Base-by-base conservation (phyloP, 1,140 invertebrate species). In the Danaus melanippus region DNA sequence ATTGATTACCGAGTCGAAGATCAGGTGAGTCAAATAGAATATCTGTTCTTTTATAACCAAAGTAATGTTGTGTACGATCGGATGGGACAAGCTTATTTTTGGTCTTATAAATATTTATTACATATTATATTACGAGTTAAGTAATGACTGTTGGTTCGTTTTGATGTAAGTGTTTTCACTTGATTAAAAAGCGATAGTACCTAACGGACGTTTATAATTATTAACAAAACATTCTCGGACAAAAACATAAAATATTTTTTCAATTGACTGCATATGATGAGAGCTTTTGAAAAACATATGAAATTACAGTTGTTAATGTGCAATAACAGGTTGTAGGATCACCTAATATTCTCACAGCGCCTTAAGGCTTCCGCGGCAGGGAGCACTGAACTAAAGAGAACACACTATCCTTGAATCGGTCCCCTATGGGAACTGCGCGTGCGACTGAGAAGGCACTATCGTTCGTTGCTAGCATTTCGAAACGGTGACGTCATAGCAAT, bases 301-400 rank as follows among this genome's bases (percentile, higher is more conserved):
- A 15, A 46, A 17, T 49, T 49, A 12, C 48, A 50, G 48, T 50
- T 15, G 39, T 50, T 12, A 42, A 50, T 50, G 11, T 50, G 48
- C 48, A 50, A 10, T 50, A 50, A 50, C 48, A 50, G 39, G 48
- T 42, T 50, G 48, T 50, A 42, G 39, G 12, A 42, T 43, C 15
- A 15, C 15, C 55, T 50, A 63, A 62, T 60, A 58, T 60, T 63
- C 51, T 58, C 40, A 61, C 51, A 49, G 43, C 47, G 50, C 48
- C 54, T 52, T 71, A 71, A 81, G 78, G 78, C 78, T 84, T 84
- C 77, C 71, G 58, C 63, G 72, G 62, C 46, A 39, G 74, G 69
- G 81, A 79, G 71, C 81, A 84, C 69, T 84, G 79, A 84, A 84
- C 81, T 78, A 74, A 75, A 63, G 76, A 75, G 75, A 67, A 75